Evolutionary conservation across 1,140 invertebrate species (phyloP).

Genomic region (Elymnias hypermnestra): DNA sequence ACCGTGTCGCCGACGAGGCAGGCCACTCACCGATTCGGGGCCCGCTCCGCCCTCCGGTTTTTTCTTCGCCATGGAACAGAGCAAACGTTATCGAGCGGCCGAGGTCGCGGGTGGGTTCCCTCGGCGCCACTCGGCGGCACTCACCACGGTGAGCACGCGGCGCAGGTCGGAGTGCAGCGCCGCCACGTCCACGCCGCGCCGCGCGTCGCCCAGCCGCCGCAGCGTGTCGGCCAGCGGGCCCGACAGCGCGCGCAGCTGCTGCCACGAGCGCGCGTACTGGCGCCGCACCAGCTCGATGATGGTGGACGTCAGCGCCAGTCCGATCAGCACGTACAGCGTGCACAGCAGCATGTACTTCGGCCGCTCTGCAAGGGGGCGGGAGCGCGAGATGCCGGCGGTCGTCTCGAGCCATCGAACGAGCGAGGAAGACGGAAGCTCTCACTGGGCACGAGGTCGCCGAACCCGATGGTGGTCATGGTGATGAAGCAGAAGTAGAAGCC

Average conservation of each 20-base stretch:
- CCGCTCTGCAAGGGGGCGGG: conserved; percentile 81
- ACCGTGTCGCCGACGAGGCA: neutral
- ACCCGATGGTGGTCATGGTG: conserved; percentile 96
- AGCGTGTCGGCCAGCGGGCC: conserved; percentile 88
- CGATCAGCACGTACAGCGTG: conserved; percentile 94
- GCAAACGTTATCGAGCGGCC: too few species aligned
- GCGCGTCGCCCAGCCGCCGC: conserved; percentile 83
- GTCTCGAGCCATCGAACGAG: too few species aligned
- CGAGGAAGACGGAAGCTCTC: conserved; percentile 65
- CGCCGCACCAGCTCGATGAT: conserved; percentile 92
- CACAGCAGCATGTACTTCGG: conserved; percentile 93
- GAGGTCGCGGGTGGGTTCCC: too few species aligned
- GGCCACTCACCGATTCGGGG: neutral
- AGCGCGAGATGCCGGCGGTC: too few species aligned
- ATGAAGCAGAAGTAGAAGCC: conserved; percentile 97
- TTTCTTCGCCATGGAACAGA: neutral
- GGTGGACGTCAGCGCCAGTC: conserved; percentile 94
- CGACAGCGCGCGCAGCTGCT: conserved; percentile 84
- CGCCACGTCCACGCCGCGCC: conserved; percentile 81
- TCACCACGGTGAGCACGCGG: conserved; percentile 80
- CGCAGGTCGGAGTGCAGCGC: conserved; percentile 81
- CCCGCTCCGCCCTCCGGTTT: conserved; percentile 1
- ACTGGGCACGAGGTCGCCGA: conserved; percentile 94
- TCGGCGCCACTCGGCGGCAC: too few species aligned
- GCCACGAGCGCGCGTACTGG: conserved; percentile 91